Base-by-base conservation (phyloP, 2,797 vertebrate genomes). In the Sebastes diploproa region DNA sequence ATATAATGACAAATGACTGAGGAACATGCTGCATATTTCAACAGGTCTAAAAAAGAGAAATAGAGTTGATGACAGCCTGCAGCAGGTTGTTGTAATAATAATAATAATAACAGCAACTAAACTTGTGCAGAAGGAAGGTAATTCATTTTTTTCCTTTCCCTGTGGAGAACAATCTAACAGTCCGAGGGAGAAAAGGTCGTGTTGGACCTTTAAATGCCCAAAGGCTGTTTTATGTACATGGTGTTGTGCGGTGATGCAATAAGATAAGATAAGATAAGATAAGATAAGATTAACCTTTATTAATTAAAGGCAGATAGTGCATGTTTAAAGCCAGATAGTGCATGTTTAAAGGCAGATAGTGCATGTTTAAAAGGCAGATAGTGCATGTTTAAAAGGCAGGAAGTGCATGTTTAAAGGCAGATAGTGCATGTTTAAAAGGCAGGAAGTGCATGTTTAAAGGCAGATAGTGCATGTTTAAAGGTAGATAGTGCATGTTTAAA, bases 1-100 rank as follows among this genome's bases (percentile, higher is more conserved):
- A 81, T 32, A 16, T 32, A 16, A 70, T 60, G 70, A 81, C 27
- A 68, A 83, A 84, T 7, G 56, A 38, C 12, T 38, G 36, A 38
- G 73, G 42, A 72, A 18, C 65, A 56, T 32, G 2, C 56, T 75
- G 80, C 84, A 75, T 64, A 71, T 83, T 77, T 86, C 83, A 90
- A 83, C 83, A 78, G 68, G 85, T 88, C 77, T 63, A 38, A n/a
- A 55, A 56, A 11, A 5, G n/a, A 22, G 61, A 64, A 50, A 63
- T 16, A 16, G 55, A 82, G 46, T 16, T 34, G 32, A 36, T 72
- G 30, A 34, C 23, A 77, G 69, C 62, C 52, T 16, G 60, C 29
- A 36, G 60, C 69, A 29, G 42, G 20, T 34, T 59, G 30, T 38
- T 14, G 36, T 38, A 14, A 38, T 38, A 61, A 36, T 27, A 61